These are phyloP conservation scores for Ennomos fuscantarius DNA, from an alignment of 2,888 invertebrate genomes.

Conservation along the genomic window DNA sequence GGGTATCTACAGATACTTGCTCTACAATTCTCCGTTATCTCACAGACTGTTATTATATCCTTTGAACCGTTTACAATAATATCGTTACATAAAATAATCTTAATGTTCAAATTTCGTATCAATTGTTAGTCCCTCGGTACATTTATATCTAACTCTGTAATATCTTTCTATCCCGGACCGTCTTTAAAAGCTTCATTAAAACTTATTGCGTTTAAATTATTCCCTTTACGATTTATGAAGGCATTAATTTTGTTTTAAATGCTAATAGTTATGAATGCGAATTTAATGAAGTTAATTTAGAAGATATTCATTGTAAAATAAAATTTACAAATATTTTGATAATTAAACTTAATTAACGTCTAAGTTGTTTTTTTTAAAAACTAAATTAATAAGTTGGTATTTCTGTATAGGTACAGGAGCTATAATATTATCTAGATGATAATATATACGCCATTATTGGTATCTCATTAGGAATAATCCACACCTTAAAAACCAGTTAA, in stretches of 20 bases:
- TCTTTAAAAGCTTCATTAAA: slow-evolving; percentile 46
- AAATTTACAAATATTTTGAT: background rate
- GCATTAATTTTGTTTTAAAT: slow-evolving; percentile 40
- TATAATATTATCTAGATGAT: no score
- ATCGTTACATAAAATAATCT: slow-evolving; percentile 38
- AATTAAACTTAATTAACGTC: background rate
- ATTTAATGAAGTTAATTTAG: slow-evolving; percentile 39
- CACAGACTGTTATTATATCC: background rate
- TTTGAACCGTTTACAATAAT: slow-evolving; percentile 5
- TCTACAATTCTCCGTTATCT: background rate
- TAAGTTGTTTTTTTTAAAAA: background rate
- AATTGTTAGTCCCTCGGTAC: slow-evolving; percentile 42
- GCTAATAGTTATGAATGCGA: slow-evolving; percentile 31
- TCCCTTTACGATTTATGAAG: slow-evolving; percentile 45
- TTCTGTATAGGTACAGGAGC: no score
- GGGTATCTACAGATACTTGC: background rate
- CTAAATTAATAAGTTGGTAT: no score
- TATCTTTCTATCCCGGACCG: slow-evolving; percentile 32
- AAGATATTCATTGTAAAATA: slow-evolving; percentile 6
- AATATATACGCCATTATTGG: no score
- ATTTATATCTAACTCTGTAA: slow-evolving; percentile 42
- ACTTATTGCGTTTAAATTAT: slow-evolving; percentile 48
- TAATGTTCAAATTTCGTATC: slow-evolving; percentile 38
- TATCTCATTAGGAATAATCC: slow-evolving; percentile 26
- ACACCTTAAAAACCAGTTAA: slow-evolving; percentile 27